Evolutionary conservation across 1,140 invertebrate species (phyloP).

Genomic region (Lordiphosa clarofinis): DNA sequence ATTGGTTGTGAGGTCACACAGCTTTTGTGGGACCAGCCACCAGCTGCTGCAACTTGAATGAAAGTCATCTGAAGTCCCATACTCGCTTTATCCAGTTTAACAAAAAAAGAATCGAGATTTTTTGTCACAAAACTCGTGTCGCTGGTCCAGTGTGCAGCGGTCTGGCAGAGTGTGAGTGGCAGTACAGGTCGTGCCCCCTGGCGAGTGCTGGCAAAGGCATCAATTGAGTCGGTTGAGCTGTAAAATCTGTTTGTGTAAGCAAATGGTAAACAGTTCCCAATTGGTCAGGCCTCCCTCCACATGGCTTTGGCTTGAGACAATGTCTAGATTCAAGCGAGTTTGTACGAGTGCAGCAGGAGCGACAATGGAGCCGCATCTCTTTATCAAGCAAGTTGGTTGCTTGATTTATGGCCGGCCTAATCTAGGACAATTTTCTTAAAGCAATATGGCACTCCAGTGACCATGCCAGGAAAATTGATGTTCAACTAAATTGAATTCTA

Average conservation of each 20-base stretch:
- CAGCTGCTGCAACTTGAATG: too few relatives aligned
- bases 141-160: too few relatives aligned
- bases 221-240: constrained; percentile 37
- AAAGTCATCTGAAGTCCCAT: too few relatives aligned
- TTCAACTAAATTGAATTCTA: constrained; percentile 59
- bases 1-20: too few relatives aligned
- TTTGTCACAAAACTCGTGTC: too few relatives aligned
- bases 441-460: constrained; percentile 29
- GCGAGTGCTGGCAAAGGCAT: constrained; percentile 23
- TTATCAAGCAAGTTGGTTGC: constrained; percentile 25
- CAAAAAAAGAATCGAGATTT: too few relatives aligned
- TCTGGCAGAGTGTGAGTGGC: background rate
- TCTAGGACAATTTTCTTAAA: constrained; percentile 44
- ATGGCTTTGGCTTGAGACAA: constrained; percentile 38
- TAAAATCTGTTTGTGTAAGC: constrained; percentile 14
- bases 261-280: constrained; percentile 34
- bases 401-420: constrained; percentile 47
- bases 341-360: constrained; percentile 13
- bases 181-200: constrained; percentile 40
- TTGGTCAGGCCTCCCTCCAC: constrained; percentile 33
- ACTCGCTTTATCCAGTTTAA: too few relatives aligned
- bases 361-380: constrained; percentile 14
- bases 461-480: constrained; percentile 9
- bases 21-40: too few relatives aligned
- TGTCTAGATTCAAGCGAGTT: constrained; percentile 31